Evolutionary conservation across 92 coral and sea anemone genomes (phyloP), one percentile per base, ranked within the genome.

Genomic region (Paragorgia papillata): DNA sequence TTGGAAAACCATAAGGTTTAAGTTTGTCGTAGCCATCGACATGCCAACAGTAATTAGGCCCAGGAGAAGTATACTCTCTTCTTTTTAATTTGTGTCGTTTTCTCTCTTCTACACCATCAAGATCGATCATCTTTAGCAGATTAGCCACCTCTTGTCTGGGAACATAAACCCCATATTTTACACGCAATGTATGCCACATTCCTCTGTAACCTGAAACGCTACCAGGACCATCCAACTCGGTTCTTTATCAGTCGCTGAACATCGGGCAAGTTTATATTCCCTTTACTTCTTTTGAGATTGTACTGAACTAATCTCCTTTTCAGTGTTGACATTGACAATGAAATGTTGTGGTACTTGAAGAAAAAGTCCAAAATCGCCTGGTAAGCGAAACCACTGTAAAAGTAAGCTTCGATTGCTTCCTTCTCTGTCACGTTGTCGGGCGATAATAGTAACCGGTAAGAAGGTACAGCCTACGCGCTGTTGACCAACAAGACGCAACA

Each of bases 141-240:
- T 21, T 57, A 62, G 41, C 82, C 12, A 59, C 86, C 46, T 61
- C 65, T 82, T 53, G 44, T 35, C 83, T 48, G 74, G 86, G 86
- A 65, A 82, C 66, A 62, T 41, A 68, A 77, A 75, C 33, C 57
- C 71, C 71, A 75, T 82, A 74, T 56, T 82, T 82, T 58, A 82
- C 25, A 34, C 75, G 82, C 26, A 82, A 74, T 30, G 69, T 76
- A 61, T 76, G 70, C 83, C 87, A 83, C 76, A 83, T 64, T 64
- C 76, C 87, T 44, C 87, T 43, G 62, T 83, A 83, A 44, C 83
- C 83, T 5, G 62, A 82, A 75, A 75, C 29, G 63, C 86, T 30
- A 6, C 86, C 75, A 48, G 78, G 69, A 20, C 78, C 83, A 79
- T 79, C 78, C 21, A 65, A 22, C 73, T 76, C 82, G 59, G 58